Evolutionary conservation across 1,140 invertebrate genomes (phyloP).

Genomic region (Drosophila eugracilis): DNA sequence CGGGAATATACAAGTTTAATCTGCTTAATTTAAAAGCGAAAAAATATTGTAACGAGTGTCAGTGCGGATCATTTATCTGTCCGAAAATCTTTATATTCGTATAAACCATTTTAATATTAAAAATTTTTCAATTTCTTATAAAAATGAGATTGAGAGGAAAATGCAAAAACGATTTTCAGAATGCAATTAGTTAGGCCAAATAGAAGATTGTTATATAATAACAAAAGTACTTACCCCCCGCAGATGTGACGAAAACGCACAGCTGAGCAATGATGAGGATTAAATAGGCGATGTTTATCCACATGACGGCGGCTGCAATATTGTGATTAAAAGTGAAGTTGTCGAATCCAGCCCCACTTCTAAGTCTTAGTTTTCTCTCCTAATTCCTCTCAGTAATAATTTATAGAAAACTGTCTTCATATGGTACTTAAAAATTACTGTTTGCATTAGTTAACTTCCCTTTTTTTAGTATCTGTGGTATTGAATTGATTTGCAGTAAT

Average conservation of each 20-base stretch:
- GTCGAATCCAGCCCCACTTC: conserved; percentile 31
- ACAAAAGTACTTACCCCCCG: conserved; percentile 60
- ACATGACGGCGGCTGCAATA: conserved; percentile 63
- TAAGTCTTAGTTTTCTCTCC: conserved; percentile 51
- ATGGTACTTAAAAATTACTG: conserved; percentile 17
- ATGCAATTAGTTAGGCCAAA: no score
- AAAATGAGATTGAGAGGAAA: no score
- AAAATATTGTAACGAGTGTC: no score
- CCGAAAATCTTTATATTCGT: no score
- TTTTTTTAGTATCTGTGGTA: conserved; percentile 4
- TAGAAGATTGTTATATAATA: no score
- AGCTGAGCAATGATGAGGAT: conserved; percentile 64
- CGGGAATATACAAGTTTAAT: no score
- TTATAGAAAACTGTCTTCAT: conserved; percentile 32
- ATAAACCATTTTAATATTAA: no score
- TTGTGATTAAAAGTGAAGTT: conserved; percentile 29
- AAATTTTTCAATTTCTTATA: no score
- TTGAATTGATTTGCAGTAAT: conserved; percentile 5
- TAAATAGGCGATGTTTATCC: conserved; percentile 51
- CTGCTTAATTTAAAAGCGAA: no score
- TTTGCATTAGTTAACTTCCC: conserved; percentile 19
- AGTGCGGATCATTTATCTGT: no score
- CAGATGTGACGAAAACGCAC: conserved; percentile 55
- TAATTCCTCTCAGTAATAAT: conserved; percentile 16
- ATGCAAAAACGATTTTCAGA: no score